A percentile compares a stretch with the other conserved stretches of the same genome.
Evolutionary conservation across 2,113 vertebrate genomes (phyloP).

Genomic region (Coregonus clupeaformis): DNA sequence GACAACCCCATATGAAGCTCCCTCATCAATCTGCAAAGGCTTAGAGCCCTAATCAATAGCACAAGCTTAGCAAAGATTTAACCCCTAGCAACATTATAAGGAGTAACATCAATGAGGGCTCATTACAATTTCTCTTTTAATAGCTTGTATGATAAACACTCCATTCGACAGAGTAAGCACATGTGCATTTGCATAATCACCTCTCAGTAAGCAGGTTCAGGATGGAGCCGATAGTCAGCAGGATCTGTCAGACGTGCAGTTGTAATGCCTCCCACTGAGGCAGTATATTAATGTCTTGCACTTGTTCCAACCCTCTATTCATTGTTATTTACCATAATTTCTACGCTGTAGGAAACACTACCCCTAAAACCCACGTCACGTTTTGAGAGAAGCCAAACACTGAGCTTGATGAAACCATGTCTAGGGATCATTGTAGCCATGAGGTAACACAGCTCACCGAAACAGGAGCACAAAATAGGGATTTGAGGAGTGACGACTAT

Average conservation of each 20-base stretch:
- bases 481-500: constrained; percentile 50
- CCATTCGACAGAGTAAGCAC: constrained; percentile 35
- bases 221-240: constrained; percentile 41
- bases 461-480: constrained; percentile 57
- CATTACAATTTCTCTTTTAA: constrained; percentile 47
- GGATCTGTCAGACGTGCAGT: constrained; percentile 45
- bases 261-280: constrained; percentile 40
- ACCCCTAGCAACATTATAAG: constrained; percentile 45
- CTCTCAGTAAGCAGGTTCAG: constrained; percentile 47
- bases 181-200: constrained; percentile 57
- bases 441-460: constrained; percentile 45
- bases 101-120: constrained; percentile 40
- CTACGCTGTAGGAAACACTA: constrained; percentile 25
- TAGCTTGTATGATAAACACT: constrained; percentile 41
- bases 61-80: constrained; percentile 44
- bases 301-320: constrained; percentile 31
- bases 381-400: constrained; percentile 31
- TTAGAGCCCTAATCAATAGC: constrained; percentile 53
- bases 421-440: constrained; percentile 45
- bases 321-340: constrained; percentile 54
- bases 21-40: constrained; percentile 30
- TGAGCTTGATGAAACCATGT: constrained; percentile 51
- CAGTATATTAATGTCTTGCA: constrained; percentile 25
- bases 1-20: not conserved
- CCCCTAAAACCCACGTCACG: constrained; percentile 34